These are phyloP conservation scores for Cryptops parisi DNA, from an alignment of 2,888 invertebrate species.

Conservation along the genomic window DNA sequence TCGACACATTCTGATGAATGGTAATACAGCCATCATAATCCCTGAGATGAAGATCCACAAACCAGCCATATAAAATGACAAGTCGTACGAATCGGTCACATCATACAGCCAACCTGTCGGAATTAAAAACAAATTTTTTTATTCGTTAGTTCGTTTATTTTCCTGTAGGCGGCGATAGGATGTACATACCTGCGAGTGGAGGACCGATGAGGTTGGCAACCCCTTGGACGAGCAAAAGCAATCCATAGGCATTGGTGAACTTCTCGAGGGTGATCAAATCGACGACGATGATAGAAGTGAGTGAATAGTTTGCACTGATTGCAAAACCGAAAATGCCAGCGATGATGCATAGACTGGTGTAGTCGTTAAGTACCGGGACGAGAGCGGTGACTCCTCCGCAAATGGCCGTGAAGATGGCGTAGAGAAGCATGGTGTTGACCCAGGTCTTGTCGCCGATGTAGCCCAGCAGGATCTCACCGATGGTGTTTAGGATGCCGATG, in stretches of 20 bases:
- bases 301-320: slow-evolving; percentile 81
- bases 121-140: no score
- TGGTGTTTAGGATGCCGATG: slow-evolving; percentile 76
- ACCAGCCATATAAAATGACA: slow-evolving; percentile 67
- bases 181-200: slow-evolving; percentile 59
- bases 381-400: slow-evolving; percentile 45
- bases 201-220: slow-evolving; percentile 80
- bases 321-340: slow-evolving; percentile 74
- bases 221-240: slow-evolving; percentile 74
- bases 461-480: slow-evolving; percentile 76
- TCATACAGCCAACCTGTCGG: slow-evolving; percentile 65
- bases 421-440: slow-evolving; percentile 67
- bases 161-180: no score
- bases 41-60: slow-evolving; percentile 64
- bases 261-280: slow-evolving; percentile 77
- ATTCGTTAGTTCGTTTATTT: no score
- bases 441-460: slow-evolving; percentile 76
- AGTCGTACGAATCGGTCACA: slow-evolving; percentile 56
- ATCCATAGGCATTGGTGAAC: slow-evolving; percentile 81
- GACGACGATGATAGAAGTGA: slow-evolving; percentile 79
- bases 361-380: slow-evolving; percentile 44
- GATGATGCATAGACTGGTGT: slow-evolving; percentile 42
- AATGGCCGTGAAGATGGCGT: slow-evolving; percentile 53
- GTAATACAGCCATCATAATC: slow-evolving; percentile 41
- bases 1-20: slow-evolving; percentile 24